Evolutionary conservation across 2,888 invertebrate genomes (phyloP), one percentile per base, ranked within the genome.

Genomic region (Zygothrica quintamaculata): DNA sequence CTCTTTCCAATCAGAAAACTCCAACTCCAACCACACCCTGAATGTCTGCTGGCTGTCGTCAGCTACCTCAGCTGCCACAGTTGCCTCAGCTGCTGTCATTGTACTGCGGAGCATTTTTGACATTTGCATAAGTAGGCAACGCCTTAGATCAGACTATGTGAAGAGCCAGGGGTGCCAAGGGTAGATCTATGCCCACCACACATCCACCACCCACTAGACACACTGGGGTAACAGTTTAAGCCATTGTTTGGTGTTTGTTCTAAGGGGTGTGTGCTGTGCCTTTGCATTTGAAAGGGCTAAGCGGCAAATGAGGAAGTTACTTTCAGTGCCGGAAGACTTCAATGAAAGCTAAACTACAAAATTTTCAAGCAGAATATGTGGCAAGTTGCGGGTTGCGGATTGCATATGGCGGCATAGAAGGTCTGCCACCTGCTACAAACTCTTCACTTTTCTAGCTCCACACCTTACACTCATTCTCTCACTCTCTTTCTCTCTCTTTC

Each of bases 51-150:
- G 55, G 42, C 36, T 44, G 60, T 52, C 51, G 44, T 42, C 48
- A 40, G 43, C 46, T 15, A 9, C 40, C 34, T 33, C 25, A 29
- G 42, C 26, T 52, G 65, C 78, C n/a, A 58, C 50, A 40, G 43
- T 42, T 15, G 16, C 40, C 34, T 33, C 25, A 29, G 42, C 26
- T 52, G 65, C 78, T 79, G 81, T 75, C 75, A 70, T 73, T 81
- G 77, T 73, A 79, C 81, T 65, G 60, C 68, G 55, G 61, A 77
- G 79, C 65, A 81, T 79, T 79, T 79, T 75, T 77, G 75, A 79
- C 77, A 81, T 79, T 77, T 81, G 75, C 77, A 75, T 81, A 72
- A 73, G 80, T 62, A 70, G 76, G 61, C 68, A 59, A 62, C 37
- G 71, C 50, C 57, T 66, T 47, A 29, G 48, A 57, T 34, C 40